Percentiles rank a stretch among this genome's conserved stretches.
Conservation (phyloP, 2,888 invertebrate genomes). For the Xylocampa areola region DNA sequence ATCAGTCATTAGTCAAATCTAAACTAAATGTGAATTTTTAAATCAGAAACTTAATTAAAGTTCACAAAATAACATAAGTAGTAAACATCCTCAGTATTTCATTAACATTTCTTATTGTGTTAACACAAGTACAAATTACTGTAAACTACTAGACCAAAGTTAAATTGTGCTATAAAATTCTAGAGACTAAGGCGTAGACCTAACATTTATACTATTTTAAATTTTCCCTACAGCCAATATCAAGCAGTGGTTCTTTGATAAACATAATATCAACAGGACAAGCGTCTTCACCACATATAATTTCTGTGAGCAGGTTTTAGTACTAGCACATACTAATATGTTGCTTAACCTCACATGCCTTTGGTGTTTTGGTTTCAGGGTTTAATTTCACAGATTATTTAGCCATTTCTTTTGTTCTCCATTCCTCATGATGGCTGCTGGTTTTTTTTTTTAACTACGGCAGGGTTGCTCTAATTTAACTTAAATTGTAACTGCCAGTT, state of each 20-base stretch:
- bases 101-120: too few relatives aligned
- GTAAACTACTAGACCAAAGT: not conserved
- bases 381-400: constrained; percentile 53
- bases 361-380: constrained; percentile 61
- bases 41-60: too few relatives aligned
- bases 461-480: too few relatives aligned
- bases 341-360: constrained; percentile 55
- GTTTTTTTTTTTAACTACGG: constrained; percentile 8
- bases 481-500: too few relatives aligned
- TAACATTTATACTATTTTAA: constrained; percentile 44
- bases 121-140: too few relatives aligned
- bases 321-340: constrained; percentile 66
- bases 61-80: too few relatives aligned
- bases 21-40: too few relatives aligned
- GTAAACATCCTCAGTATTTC: too few relatives aligned
- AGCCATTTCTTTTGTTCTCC: constrained; percentile 14
- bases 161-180: not conserved
- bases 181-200: constrained; percentile 1
- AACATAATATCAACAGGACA: constrained; percentile 88
- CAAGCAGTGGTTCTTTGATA: constrained; percentile 86
- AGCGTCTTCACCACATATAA: constrained; percentile 85
- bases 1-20: too few relatives aligned
- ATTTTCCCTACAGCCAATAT: constrained; percentile 83
- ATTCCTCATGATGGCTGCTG: constrained; percentile 20
- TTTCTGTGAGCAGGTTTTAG: constrained; percentile 81